Percentiles rank a stretch among this genome's conserved stretches.
Evolutionary conservation across 2,888 invertebrate genomes (phyloP).

Genomic region (Lepidocyrtoides sp.): DNA sequence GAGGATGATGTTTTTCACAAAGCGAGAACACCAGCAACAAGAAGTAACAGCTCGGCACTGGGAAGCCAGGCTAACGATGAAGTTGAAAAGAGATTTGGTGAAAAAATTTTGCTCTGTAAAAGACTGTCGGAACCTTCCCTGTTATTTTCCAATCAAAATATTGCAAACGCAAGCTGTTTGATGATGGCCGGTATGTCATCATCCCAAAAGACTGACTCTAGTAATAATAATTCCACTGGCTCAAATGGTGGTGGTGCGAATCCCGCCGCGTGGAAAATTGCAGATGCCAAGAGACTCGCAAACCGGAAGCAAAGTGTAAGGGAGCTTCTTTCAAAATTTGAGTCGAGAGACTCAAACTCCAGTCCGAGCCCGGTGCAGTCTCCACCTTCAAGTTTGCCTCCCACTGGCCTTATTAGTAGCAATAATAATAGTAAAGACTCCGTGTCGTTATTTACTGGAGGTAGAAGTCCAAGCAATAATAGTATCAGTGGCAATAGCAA

Average conservation of each 20-base stretch:
- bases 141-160: slow-evolving; percentile 68
- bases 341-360: slow-evolving; percentile 87
- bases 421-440: slow-evolving; percentile 87
- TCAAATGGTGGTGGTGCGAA: slow-evolving; percentile 30
- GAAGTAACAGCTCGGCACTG: slow-evolving; percentile 39
- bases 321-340: slow-evolving; percentile 90
- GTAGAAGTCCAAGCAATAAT: slow-evolving; percentile 50
- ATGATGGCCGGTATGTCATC: slow-evolving; percentile 46
- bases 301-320: slow-evolving; percentile 88
- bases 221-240: slow-evolving; percentile 50
- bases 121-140: slow-evolving; percentile 85
- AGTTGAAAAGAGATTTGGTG: slow-evolving; percentile 58
- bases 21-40: slow-evolving; percentile 26
- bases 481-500: neutral
- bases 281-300: slow-evolving; percentile 85
- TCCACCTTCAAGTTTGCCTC: slow-evolving; percentile 61
- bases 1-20: slow-evolving; percentile 70
- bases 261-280: slow-evolving; percentile 84
- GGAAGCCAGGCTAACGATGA: slow-evolving; percentile 51
- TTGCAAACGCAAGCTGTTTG: slow-evolving; percentile 3
- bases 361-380: slow-evolving; percentile 53
- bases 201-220: slow-evolving; percentile 76
- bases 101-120: slow-evolving; percentile 82
- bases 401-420: slow-evolving; percentile 62
- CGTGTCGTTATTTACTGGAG: slow-evolving; percentile 86